phyloP scores from a whole-genome alignment of 1,140 invertebrate species.

The Arctopsyche grandis region DNA sequence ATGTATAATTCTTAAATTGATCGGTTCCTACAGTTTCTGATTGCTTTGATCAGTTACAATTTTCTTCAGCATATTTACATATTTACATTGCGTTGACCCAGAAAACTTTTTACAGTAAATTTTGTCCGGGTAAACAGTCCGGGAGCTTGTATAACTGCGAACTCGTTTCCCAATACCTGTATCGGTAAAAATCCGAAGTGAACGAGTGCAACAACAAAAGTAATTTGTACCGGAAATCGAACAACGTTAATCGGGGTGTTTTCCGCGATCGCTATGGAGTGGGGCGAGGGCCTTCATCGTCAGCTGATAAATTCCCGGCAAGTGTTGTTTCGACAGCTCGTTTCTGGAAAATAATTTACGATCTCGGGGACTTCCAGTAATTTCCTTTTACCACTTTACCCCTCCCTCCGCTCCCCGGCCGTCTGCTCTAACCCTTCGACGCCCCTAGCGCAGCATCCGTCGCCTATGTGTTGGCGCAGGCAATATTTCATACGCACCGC shows the following conservation, averaged over 20 bases:
- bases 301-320: constrained; percentile 43
- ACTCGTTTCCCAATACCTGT: too few species aligned
- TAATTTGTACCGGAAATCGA: constrained; percentile 14
- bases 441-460: neutral
- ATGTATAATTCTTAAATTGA: too few species aligned
- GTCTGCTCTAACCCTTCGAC: constrained; percentile 4
- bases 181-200: too few species aligned
- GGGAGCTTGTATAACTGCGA: too few species aligned
- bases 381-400: constrained; percentile 39
- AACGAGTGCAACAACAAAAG: neutral
- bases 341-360: constrained; percentile 42
- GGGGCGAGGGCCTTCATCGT: constrained; percentile 29
- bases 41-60: too few species aligned
- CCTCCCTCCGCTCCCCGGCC: neutral
- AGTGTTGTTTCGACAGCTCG: constrained; percentile 42
- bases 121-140: too few species aligned
- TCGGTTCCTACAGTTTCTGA: too few species aligned
- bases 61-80: too few species aligned
- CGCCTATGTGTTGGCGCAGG: neutral
- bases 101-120: too few species aligned
- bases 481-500: neutral
- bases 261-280: neutral
- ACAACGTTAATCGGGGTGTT: constrained; percentile 11
- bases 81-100: too few species aligned
- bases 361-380: constrained; percentile 38